Evolutionary conservation across 2,797 vertebrate genomes (phyloP), one percentile per base, ranked within the genome.

Genomic region (Myotis myotis): DNA sequence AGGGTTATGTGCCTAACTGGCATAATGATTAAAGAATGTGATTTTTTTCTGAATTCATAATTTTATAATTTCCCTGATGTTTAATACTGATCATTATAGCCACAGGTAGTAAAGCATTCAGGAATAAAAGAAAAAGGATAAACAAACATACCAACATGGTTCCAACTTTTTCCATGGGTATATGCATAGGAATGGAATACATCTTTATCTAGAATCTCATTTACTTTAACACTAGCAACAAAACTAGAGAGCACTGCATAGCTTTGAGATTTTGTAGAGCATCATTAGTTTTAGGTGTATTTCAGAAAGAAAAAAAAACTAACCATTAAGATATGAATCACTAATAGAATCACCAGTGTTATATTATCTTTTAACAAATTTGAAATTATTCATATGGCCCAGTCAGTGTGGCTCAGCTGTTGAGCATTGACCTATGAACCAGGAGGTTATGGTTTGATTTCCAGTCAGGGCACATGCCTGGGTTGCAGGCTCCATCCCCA

Each of bases 31-130:
- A 93, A 95, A 64, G 66, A 95, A 57, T 82, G 71, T 41, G 94
- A 87, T 96, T 64, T 30, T 57, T 95, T 96, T 85, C 87, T 96
- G 60, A 94, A 96, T 89, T 82, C 11, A 62, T 95, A 97, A 96
- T 97, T 97, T 97, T 13, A 90, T 89, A 95, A 94, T 96, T 94
- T 97, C 33, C 8, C 49, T 96, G 72, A 76, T 47, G 95, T 92
- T 97, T 97, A 96, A 96, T 96, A 81, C 66, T 96, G 66, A 97
- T 96, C 78, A 89, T 12, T 94, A 68, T 96, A 94, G 90, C 83
- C 89, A 97, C 33, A n/a, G 78, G 91, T 94, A 91, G 57, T 90
- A 94, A 96, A 92, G 66, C 78, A 44, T 97, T 97, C 71, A 96
- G 51, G 51, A 93, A 72, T 84, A 93, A 95, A 92, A 23, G 6